Conservation (phyloP, 2,113 vertebrate genomes). For the Bettongia penicillata region DNA sequence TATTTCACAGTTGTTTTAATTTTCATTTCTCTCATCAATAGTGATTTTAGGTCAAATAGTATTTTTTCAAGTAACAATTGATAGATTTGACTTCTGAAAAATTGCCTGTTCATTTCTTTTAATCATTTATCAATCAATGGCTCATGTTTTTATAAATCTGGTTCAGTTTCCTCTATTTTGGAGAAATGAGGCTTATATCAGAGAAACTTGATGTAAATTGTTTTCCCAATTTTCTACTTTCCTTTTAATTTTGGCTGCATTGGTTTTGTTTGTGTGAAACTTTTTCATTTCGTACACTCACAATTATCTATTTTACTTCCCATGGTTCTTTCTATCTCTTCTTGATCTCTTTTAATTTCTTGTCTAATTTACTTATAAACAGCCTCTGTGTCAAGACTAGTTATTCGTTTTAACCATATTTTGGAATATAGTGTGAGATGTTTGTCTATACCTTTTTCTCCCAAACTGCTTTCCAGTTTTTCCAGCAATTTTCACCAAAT, state of each 20-base stretch:
- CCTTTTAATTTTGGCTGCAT: neutral
- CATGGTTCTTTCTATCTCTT: neutral
- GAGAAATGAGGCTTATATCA: neutral
- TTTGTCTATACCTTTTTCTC: neutral
- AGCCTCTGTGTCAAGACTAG: neutral
- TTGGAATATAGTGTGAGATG: neutral
- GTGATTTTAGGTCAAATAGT: neutral
- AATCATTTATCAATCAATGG: neutral
- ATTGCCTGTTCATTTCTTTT: neutral
- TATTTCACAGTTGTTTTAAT: neutral
- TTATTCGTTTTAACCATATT: neutral
- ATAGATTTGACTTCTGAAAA: neutral
- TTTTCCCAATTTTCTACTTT: neutral
- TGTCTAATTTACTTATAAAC: neutral
- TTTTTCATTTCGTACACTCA: neutral
- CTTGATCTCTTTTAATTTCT: neutral
- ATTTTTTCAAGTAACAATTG: neutral
- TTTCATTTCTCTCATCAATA: neutral
- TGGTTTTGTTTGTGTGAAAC: neutral
- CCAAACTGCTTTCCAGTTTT: neutral
- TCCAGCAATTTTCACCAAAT: too few species aligned
- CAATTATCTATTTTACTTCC: neutral
- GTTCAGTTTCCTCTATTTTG: neutral
- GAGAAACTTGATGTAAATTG: neutral
- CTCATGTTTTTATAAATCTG: neutral